Base-by-base conservation (phyloP, 2,888 invertebrate genomes). In the Drosophila multiciliata region DNA sequence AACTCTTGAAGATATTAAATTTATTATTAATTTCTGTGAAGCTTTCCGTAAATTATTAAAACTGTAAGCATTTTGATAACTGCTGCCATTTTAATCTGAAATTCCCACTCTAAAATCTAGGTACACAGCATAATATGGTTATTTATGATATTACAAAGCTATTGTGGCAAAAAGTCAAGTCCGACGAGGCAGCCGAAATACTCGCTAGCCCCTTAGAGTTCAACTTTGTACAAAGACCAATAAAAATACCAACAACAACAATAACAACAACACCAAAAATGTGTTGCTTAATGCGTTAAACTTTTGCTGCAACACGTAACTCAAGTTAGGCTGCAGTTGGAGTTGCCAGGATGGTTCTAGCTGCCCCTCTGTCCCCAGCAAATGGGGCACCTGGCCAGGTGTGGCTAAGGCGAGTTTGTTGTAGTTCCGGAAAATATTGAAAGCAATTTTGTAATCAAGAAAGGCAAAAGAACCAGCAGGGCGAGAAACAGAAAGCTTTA, bases 241-340 rank as follows among this genome's bases (percentile, higher is more conserved):
- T 80, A 70, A 79, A 66, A 61, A 48, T 23, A 17, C n/a, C 48
- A 64, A 54, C 59, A 64, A 53, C 59, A 60, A 57, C n/a, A 62
- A 50, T 48, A 64, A 55, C 48, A 72, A 49, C 1, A 71, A 50
- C 58, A 82, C 58, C n/a, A 63, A 70, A 73, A 83, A 81, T 78
- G 73, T 73, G 85, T 73, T 75, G 65, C 89, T 90, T 87, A 87
- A 90, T 87, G 90, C 78, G 81, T 88, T 81, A 78, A 87, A 90
- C 87, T 88, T 87, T 88, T 83, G 72, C 88, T 87, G 88, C 87
- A 87, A 78, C 86, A 77, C 83, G 89, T 86, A 83, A 88, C 86
- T 87, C 82, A 80, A 75, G 72, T 84, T 78, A 78, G 78, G 72
- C 66, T 86, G 89, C 89, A 89, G 71, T 75, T 77, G 66, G 59